Evolutionary conservation across 2,113 vertebrate species (phyloP), one percentile per base, ranked within the genome.

Genomic region (Lagenorhynchus albirostris): DNA sequence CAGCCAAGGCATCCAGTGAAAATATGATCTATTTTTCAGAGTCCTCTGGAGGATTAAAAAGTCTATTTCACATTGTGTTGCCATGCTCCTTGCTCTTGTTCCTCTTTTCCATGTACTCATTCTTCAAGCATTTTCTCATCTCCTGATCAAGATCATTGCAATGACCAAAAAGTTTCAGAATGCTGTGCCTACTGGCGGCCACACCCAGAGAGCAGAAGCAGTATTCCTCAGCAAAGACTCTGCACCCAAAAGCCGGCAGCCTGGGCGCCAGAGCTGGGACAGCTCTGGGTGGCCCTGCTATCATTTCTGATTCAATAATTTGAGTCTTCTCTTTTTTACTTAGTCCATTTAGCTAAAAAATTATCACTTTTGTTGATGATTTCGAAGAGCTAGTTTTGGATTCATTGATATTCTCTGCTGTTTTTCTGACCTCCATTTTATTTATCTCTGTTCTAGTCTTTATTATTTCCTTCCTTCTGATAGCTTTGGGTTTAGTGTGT

Each of bases 71-170:
- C 53, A 53, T 53, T 18, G 53, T 53, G 53, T 53, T 53, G 15
- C 53, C 53, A 53, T 53, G 53, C 53, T 53, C 53, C 53, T 53
- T 53, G 53, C 15, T 53, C 53, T 53, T 53, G 15, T 53, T 18
- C 53, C 53, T 18, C 53, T 53, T 53, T 53, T 53, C 15, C 53
- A 53, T 53, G 53, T 53, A 53, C 99, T 99, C 99, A 94, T 99
- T 99, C 93, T 99, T 99, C 55, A 99, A 98, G 98, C 99, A 99
- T 7, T 98, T 98, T 36, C 99, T 98, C 99, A 99, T 99, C 62
- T 98, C 99, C n/a, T 98, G 99, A 97, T 99, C 99, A 80, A 99
- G 41, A 65, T 99, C 99, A 87, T 99, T 99, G 98, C 99, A 99
- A 21, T 98, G 99, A 81, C 99, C 99, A 97, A 99, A 99, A 98